Base-by-base conservation (phyloP, 1,140 invertebrate species). In the Agrypnia vestita region DNA sequence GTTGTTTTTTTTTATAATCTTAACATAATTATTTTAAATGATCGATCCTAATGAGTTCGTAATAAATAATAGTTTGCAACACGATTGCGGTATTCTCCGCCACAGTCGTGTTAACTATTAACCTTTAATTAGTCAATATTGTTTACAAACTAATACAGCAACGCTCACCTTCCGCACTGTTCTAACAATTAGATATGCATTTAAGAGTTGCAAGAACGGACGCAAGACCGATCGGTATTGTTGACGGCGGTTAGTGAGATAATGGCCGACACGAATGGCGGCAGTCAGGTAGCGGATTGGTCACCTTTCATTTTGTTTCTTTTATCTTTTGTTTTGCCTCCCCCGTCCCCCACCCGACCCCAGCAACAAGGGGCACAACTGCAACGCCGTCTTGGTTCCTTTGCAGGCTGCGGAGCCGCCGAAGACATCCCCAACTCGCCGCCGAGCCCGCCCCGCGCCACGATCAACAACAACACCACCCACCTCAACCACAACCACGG, bases 381-480 rank as follows among this genome's bases (percentile, higher is more conserved):
- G 78, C 75, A 67, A 47, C 79, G 80, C 79, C 78, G 7, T 85
- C 84, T 79, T 83, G 78, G 75, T 77, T 76, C 76, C 76, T 82
- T 84, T 71, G 82, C 85, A 84, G 78, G 84, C 84, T 85, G 86
- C 86, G 86, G 77, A 46, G 79, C 76, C 61, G 73, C 78, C 76
- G 86, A 77, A 67, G 59, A 62, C 35, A 51, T 77, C 15, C 75
- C 85, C 85, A 86, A 84, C 85, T 85, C 86, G 85, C 75, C 75
- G 43, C 75, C 75, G 46, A 77, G 75, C 25, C 88, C 86, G 87
- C 86, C 85, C 90, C 90, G 84, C 87, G 90, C 81, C 91, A 82
- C 91, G 91, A 82, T 91, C 91, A 92, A 88, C 88, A 91, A 86
- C 88, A 92, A 89, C 89, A 92, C 88, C 78, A 89, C 88, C 79